Evolutionary conservation across 2,797 vertebrate species (phyloP), one percentile per base, ranked within the genome.

Genomic region (Astyanax mexicanus): DNA sequence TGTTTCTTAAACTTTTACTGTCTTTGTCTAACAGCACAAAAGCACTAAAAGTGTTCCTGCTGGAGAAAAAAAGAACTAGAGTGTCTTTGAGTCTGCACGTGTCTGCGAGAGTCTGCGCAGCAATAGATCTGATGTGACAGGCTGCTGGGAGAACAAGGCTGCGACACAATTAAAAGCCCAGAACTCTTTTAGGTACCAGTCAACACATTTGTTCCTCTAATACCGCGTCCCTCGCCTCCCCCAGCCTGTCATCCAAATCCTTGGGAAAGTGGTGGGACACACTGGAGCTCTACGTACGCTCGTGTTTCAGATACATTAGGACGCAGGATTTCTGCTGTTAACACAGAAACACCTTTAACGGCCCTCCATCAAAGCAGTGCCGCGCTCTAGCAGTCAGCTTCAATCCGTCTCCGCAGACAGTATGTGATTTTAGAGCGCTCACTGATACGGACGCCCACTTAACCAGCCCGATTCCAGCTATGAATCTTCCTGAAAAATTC

Each of bases 401-500:
- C 68, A 80, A 67, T 86, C 79, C 85, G 79, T 81, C 85, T 74
- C 58, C 72, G 81, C 72, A 83, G 81, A 85, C 72, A 65, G 74
- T 67, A 52, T 44, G 84, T 78, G 80, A 85, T 88, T 85, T 84
- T 79, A 40, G 45, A 72, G 80, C 76, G 67, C 82, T 84, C 54
- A 29, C 68, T 83, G 84, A 88, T 88, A 83, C 81, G 81, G 76
- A 74, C 65, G 4, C 77, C 74, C 77, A 66, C 76, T 79, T 75
- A 89, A 89, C 81, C 78, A 49, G 86, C 72, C 87, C 85, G 90
- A 89, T 90, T 89, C 90, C 83, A 85, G 91, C 87, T 83, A 92
- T 93, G 90, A 94, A 91, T 92, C 91, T 88, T 84, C 88, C 82
- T 97, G 89, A 98, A 99, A 98, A 95, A 98, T 98, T 96, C 83